Evolutionary conservation across 2,888 invertebrate species (phyloP).

Genomic region (Phyto melanocephala): DNA sequence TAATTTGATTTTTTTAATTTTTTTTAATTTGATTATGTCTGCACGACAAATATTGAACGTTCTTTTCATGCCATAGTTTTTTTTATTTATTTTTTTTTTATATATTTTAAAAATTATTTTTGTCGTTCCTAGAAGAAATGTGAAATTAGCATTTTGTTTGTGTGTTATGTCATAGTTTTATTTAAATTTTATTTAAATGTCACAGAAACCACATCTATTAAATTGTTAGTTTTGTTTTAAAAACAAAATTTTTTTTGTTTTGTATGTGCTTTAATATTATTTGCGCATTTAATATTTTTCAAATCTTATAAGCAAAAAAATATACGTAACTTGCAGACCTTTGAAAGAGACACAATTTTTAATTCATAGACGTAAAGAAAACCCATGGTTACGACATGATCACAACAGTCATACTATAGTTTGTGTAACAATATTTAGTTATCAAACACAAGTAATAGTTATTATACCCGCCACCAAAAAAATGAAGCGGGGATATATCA

Average conservation of each 20-base stretch:
- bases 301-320: neutral
- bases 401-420: too few relatives aligned
- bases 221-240: neutral
- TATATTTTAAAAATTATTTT: constrained; percentile 8
- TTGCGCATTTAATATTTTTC: constrained; percentile 42
- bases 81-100: constrained; percentile 10
- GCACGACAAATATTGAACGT: constrained; percentile 46
- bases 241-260: neutral
- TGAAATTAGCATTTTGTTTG: constrained; percentile 48
- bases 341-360: too few relatives aligned
- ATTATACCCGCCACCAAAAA: too few relatives aligned
- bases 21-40: constrained; percentile 35
- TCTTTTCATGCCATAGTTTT: constrained; percentile 30
- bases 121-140: neutral
- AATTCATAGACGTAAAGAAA: too few relatives aligned
- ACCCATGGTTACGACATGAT: too few relatives aligned
- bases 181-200: constrained; percentile 26
- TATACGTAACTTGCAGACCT: too few relatives aligned
- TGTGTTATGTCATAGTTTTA: constrained; percentile 68
- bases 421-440: too few relatives aligned
- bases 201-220: constrained; percentile 19
- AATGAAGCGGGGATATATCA: too few relatives aligned
- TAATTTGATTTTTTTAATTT: too few relatives aligned
- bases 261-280: constrained; percentile 26
- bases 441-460: too few relatives aligned